Base-by-base conservation (phyloP, 1,140 invertebrate species). In the Tachypleus tridentatus region DNA sequence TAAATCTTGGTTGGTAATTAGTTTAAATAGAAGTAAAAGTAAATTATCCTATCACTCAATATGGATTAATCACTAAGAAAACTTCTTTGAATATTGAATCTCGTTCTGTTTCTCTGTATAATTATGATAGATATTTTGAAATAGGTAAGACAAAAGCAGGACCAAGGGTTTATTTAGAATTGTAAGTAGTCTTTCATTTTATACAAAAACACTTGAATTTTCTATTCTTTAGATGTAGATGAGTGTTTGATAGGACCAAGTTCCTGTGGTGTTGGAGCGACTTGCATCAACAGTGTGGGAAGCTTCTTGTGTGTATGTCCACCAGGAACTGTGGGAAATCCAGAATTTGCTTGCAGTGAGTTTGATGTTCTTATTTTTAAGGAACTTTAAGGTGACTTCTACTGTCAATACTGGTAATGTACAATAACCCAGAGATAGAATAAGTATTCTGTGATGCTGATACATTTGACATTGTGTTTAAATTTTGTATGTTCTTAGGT, bases 301-400 rank as follows among this genome's bases (percentile, higher is more conserved):
- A 86, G 87, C 69, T 94, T 86, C 72, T 89, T 91, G 70, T 95
- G 91, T 72, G 87, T 83, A 70, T 95, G 91, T 72, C 85, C 89
- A 4, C 78, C 82, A 49, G 85, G 86, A 73, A 89, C 86, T 62
- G 82, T 88, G 50, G 91, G 90, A 51, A 88, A 93, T 76, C 87
- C 90, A 9, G 9, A 67, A 9, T 70, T 70, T 62, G 66, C 70
- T 5, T 70, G 70, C 58, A 70, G 69, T 70, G 62, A 67, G 69
- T 29, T 29, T 29, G 29, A 29, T 29, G 29, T 29, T 29, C 29
- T 29, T 29, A 29, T 29, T 29, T 29, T 29, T 29, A 29, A 29
- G 29, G 29, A 29, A 29, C 29, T 29, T 29, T 29, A 29, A 29
- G 29, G 29, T 29, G 29, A 29, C 29, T 2, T 29, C 29, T 29